Evolutionary conservation across 2,113 vertebrate species (phyloP).

Genomic region (Nymphicus hollandicus): DNA sequence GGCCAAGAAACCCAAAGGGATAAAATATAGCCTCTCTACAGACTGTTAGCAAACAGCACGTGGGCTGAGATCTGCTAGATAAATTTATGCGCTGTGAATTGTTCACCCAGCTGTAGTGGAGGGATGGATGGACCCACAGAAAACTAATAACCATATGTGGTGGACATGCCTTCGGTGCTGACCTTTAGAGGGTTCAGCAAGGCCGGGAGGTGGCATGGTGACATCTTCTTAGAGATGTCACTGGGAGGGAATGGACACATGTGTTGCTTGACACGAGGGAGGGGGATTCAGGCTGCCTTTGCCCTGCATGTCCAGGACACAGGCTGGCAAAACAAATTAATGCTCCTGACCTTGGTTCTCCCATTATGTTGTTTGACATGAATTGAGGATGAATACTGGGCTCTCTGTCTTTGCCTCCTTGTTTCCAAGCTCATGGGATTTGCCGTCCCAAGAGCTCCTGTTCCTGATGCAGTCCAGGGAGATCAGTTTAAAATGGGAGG

Average conservation of each 20-base stretch:
- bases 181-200: constrained; percentile 40
- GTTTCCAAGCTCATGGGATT: background rate
- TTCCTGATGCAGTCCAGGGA: background rate
- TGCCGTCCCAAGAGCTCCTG: fast-evolving
- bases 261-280: background rate
- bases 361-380: background rate
- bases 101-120: constrained; percentile 58
- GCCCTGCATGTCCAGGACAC: background rate
- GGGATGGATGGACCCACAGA: constrained; percentile 23
- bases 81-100: constrained; percentile 69
- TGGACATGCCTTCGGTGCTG: constrained; percentile 39
- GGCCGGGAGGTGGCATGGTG: background rate
- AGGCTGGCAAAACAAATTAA: background rate
- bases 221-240: background rate
- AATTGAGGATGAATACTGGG: background rate
- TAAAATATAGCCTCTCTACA: constrained; percentile 58
- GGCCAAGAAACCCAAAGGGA: constrained; percentile 69
- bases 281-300: background rate
- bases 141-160: constrained; percentile 59
- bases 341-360: background rate
- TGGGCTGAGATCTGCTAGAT: constrained; percentile 63
- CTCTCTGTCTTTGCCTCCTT: background rate
- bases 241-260: background rate
- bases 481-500: background rate
- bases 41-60: constrained; percentile 63